These are phyloP conservation scores for Trinorchestia longiramus DNA, from an alignment of 1,140 invertebrate genomes.

Conservation along the genomic window DNA sequence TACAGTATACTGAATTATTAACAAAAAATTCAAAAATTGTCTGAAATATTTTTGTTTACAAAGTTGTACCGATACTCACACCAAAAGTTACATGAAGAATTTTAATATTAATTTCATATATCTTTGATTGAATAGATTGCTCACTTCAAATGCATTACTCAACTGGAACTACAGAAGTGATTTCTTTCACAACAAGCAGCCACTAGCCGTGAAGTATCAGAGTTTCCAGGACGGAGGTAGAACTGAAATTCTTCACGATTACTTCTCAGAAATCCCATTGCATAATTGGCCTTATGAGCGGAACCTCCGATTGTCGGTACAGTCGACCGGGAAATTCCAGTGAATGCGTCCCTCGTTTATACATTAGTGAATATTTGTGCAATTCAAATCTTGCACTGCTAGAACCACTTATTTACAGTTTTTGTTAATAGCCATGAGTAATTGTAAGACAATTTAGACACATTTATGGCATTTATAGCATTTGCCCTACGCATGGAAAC, in stretches of 20 bases:
- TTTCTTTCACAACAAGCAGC: not conserved
- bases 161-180: not conserved
- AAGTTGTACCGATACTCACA: no score
- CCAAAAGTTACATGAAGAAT: no score
- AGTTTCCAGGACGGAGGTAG: not conserved
- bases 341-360: not conserved
- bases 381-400: not conserved
- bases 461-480: not conserved
- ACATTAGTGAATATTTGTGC: not conserved
- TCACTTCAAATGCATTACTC: not conserved
- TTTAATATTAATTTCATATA: no score
- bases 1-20: no score
- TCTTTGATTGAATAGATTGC: no score
- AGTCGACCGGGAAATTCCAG: not conserved
- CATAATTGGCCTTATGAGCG: not conserved
- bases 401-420: not conserved
- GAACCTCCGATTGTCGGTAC: not conserved
- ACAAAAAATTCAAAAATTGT: no score
- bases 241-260: not conserved
- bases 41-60: not conserved
- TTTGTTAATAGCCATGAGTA: not conserved
- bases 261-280: not conserved
- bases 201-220: not conserved
- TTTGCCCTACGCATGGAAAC: not conserved
- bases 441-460: not conserved